A percentile compares a stretch with the other conserved stretches of the same genome.
Evolutionary conservation across 2,888 invertebrate species (phyloP).

Genomic region (Thera obeliscata): DNA sequence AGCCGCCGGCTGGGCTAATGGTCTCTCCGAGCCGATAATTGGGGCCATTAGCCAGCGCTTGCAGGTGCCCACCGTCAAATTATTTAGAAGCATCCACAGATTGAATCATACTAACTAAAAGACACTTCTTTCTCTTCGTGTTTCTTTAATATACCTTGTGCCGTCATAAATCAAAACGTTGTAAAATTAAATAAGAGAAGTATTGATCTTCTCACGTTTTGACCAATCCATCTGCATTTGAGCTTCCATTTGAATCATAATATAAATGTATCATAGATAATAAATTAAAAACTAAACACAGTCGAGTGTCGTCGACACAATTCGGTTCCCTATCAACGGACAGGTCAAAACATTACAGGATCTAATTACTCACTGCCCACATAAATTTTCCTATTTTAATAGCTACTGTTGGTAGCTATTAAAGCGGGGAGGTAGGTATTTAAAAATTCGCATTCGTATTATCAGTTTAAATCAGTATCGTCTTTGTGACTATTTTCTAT

Average conservation of each 20-base stretch:
- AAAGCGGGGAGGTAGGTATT: neutral
- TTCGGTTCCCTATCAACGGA: neutral
- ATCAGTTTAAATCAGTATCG: no score
- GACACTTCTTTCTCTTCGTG: neutral
- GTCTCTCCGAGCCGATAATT: conserved; percentile 73
- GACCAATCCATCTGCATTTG: no score
- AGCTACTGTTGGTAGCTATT: neutral
- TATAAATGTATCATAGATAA: neutral
- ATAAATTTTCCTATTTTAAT: neutral
- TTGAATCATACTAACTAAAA: neutral
- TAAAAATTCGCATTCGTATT: neutral
- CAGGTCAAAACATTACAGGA: neutral
- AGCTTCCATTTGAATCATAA: neutral
- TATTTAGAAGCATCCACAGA: conserved; percentile 25
- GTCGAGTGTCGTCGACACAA: neutral
- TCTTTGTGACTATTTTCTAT: no score
- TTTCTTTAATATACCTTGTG: no score
- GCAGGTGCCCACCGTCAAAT: conserved; percentile 58
- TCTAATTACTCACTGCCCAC: no score
- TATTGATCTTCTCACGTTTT: neutral
- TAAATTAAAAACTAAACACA: neutral
- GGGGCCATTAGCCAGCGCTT: conserved; percentile 70
- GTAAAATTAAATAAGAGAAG: no score
- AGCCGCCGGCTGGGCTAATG: conserved; percentile 59
- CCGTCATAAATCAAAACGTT: no score